Conservation (phyloP, 92 coral and sea anemone genomes). For the Scolanthus callimorphus region DNA sequence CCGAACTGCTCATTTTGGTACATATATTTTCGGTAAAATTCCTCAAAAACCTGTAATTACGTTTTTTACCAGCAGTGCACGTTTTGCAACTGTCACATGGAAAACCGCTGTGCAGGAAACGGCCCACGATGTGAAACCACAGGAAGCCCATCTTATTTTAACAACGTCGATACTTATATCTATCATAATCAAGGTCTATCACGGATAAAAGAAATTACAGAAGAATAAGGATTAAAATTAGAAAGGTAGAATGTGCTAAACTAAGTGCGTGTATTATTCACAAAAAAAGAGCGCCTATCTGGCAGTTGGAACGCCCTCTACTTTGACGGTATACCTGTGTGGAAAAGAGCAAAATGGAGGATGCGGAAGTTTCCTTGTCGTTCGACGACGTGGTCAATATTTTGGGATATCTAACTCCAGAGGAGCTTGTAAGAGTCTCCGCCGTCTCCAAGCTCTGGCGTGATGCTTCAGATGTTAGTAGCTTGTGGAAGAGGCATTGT, state of each 20-base stretch:
- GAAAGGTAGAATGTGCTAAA: too few species aligned
- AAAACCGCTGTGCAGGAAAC: too few species aligned
- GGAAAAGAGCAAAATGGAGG: neutral
- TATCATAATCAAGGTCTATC: too few species aligned
- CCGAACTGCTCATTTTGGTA: conserved; percentile 55
- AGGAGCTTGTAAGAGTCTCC: conserved; percentile 54
- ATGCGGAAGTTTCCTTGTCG: conserved; percentile 17
- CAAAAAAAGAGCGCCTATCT: too few species aligned
- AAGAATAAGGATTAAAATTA: too few species aligned
- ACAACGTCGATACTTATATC: too few species aligned
- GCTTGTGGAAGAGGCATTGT: conserved; percentile 81
- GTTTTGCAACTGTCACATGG: too few species aligned
- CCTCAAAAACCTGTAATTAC: conserved; percentile 2
- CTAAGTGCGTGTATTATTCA: too few species aligned
- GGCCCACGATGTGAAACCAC: too few species aligned
- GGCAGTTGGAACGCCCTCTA: neutral
- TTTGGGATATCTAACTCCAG: conserved; percentile 60
- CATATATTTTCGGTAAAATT: neutral
- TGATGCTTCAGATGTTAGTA: conserved; percentile 69
- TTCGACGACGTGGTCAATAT: conserved; percentile 73
- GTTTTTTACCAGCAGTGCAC: too few species aligned
- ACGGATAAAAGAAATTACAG: too few species aligned
- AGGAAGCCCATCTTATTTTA: too few species aligned
- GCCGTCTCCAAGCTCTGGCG: conserved; percentile 69
- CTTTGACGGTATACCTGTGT: conserved; percentile 1